Conservation (phyloP, 2,113 vertebrate genomes). For the Cervus canadensis region DNA sequence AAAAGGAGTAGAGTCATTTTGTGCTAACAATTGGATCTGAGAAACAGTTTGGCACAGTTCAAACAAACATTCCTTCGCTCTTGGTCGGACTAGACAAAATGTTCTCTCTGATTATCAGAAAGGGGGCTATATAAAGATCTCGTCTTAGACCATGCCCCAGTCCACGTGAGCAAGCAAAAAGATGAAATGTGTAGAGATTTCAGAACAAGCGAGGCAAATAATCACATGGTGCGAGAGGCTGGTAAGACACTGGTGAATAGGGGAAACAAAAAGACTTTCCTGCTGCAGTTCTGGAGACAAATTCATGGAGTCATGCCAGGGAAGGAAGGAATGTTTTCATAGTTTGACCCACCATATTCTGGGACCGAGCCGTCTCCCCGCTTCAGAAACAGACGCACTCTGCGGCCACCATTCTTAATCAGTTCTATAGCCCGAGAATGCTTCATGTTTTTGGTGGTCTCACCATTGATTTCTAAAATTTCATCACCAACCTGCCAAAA, state of each 20-base stretch:
- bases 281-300: conserved; percentile 84
- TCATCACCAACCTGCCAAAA: conserved; percentile 93
- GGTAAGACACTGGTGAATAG: conserved; percentile 88
- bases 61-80: conserved; percentile 82
- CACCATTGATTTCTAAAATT: conserved; percentile 99
- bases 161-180: conserved; percentile 86
- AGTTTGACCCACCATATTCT: conserved; percentile 99
- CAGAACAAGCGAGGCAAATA: conserved; percentile 86
- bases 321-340: conserved; percentile 99
- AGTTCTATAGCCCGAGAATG: conserved; percentile 98
- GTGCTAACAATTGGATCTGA: conserved; percentile 82
- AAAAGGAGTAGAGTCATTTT: conserved; percentile 79
- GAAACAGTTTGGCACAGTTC: conserved; percentile 89
- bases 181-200: conserved; percentile 88
- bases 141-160: conserved; percentile 83
- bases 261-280: conserved; percentile 85
- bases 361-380: conserved; percentile 98
- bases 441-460: conserved; percentile 99
- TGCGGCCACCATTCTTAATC: conserved; percentile 97
- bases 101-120: conserved; percentile 84
- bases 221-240: conserved; percentile 86
- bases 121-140: conserved; percentile 83
- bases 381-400: conserved; percentile 96
- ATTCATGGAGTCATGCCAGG: conserved; percentile 99
- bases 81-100: conserved; percentile 82